These are phyloP conservation scores for Pristionchus maxplancki DNA, from an alignment of 2,888 invertebrate species.

Conservation along the genomic window DNA sequence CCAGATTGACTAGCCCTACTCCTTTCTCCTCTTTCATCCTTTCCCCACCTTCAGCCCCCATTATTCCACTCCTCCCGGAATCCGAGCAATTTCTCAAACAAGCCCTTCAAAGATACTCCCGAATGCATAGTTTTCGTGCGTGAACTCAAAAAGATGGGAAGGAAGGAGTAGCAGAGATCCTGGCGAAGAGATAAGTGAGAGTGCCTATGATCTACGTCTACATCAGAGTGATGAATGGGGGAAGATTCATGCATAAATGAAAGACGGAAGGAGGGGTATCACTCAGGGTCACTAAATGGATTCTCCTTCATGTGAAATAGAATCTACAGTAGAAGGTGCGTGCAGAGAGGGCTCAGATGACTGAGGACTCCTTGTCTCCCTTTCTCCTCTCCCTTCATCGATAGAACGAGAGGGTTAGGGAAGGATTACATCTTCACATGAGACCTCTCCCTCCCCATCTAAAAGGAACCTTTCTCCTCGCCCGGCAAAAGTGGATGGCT, in stretches of 20 bases:
- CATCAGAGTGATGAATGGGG: constrained; percentile 31
- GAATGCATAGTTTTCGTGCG: constrained; percentile 16
- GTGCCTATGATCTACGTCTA: constrained; percentile 15
- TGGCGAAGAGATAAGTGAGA: background rate
- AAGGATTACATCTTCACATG: constrained; percentile 46
- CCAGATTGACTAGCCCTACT: background rate
- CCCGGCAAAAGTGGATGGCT: constrained; percentile 32
- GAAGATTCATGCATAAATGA: constrained; percentile 33
- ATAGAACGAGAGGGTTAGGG: constrained; percentile 46
- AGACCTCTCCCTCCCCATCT: constrained; percentile 34
- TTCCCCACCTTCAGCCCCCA: constrained; percentile 4
- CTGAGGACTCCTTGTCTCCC: constrained; percentile 43
- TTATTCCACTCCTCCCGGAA: background rate
- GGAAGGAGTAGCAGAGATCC: background rate
- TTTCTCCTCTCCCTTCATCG: background rate
- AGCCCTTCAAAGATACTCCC: constrained; percentile 10
- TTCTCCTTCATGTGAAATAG: background rate
- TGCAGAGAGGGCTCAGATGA: constrained; percentile 36
- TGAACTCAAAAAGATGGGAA: background rate
- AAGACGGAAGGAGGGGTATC: background rate
- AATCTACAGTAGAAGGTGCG: constrained; percentile 39
- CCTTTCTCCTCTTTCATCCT: background rate
- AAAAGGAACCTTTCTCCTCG: constrained; percentile 29
- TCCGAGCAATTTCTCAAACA: constrained; percentile 26
- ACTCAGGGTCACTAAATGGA: constrained; percentile 11